These are phyloP conservation scores for Petrolisthes cinctipes DNA, from an alignment of 2,888 invertebrate genomes.

Conservation along the genomic window DNA sequence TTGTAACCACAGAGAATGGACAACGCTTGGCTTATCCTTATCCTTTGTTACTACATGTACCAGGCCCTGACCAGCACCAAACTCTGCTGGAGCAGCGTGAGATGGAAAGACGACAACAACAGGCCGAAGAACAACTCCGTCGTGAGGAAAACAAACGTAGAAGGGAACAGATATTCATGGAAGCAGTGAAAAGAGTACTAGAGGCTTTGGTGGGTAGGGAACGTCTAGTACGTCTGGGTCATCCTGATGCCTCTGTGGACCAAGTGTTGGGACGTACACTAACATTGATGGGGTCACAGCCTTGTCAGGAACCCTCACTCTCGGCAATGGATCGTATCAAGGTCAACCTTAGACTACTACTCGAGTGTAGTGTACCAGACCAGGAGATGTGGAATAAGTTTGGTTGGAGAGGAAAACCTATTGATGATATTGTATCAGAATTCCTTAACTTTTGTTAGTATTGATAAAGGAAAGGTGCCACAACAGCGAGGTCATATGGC, in stretches of 20 bases:
- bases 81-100: slow-evolving; percentile 30
- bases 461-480: too few species aligned
- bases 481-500: too few species aligned
- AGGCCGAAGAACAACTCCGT: slow-evolving; percentile 29
- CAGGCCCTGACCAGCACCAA: slow-evolving; percentile 12
- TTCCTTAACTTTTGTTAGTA: slow-evolving; percentile 60
- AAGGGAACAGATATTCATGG: slow-evolving; percentile 51
- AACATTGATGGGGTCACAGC: slow-evolving; percentile 58
- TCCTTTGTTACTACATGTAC: slow-evolving; percentile 46
- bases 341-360: slow-evolving; percentile 64
- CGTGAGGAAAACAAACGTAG: slow-evolving; percentile 43
- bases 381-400: slow-evolving; percentile 64
- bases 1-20: slow-evolving; percentile 61
- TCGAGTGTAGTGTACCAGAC: slow-evolving; percentile 65
- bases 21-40: slow-evolving; percentile 60
- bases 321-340: slow-evolving; percentile 63
- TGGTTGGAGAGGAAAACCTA: slow-evolving; percentile 65
- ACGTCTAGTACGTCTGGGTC: slow-evolving; percentile 55
- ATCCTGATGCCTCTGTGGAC: slow-evolving; percentile 57
- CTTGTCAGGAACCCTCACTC: slow-evolving; percentile 64
- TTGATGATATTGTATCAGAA: slow-evolving; percentile 65
- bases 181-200: slow-evolving; percentile 56
- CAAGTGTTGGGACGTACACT: slow-evolving; percentile 60
- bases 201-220: slow-evolving; percentile 58
- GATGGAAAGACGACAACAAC: slow-evolving; percentile 33